Base-by-base conservation (phyloP, 2,797 vertebrate genomes). In the Girardinus metallicus region DNA sequence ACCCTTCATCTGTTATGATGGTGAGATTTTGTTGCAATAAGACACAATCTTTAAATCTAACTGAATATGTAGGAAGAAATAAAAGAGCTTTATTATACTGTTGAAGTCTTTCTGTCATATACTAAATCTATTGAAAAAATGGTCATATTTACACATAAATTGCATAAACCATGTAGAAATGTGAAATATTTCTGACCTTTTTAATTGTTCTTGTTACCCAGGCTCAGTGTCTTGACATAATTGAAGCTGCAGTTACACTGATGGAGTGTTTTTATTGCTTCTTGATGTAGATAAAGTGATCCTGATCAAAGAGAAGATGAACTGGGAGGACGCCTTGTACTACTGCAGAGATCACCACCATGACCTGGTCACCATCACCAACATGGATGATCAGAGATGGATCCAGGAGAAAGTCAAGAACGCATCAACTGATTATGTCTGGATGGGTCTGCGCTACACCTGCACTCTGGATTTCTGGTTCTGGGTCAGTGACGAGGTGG, bases 391-490 rank as follows among this genome's bases (percentile, higher is more conserved):
- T 0, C 53, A n/a, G 53, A 57, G 53, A 29, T 29, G 26, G 26
- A n/a, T 57, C 53, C 26, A 57, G 53, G 53, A 57, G 26, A 57
- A 57, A 57, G 53, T 11, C 53, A 57, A 57, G 53, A 26, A 57
- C 0, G 53, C 53, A 10, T 57, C 53, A 3, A 57, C 53, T n/a
- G 10, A 3, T 29, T 1, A 12, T n/a, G 10, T 57, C 53, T 57
- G 53, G 53, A 57, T 12, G 10, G 53, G 53, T 1, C 53, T 57
- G 26, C 10, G 1, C 51, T 89, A 84, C 84, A 76, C 39, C 76
- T 88, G 86, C 73, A 9, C 36, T 41, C 75, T 91, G 64, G 78
- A 36, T 1, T 55, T 76, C 0, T 91, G 90, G 88, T 64, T 89
- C 73, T 89, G 88, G 85, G 74, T 89, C 78, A 79, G 2, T n/a